Percentiles rank a stretch among this genome's conserved stretches.
Conservation (phyloP, 2,113 vertebrate species). For the Oreochromis niloticus region DNA sequence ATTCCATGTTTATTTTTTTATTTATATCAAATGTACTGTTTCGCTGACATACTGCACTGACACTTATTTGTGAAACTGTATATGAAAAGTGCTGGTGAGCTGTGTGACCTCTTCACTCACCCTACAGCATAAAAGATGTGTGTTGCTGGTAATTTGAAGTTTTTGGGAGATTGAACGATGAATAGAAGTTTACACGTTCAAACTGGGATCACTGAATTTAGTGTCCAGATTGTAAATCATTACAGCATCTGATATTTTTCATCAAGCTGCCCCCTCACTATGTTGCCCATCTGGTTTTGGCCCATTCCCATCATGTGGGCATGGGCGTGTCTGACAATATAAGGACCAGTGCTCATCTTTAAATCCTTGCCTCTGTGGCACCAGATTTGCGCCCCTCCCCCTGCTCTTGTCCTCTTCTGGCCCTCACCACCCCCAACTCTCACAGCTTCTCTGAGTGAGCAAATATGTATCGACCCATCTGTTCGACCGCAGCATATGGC, state of each 20-base stretch:
- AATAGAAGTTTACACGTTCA: constrained; percentile 1
- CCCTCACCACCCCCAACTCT: background rate
- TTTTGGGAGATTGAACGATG: background rate
- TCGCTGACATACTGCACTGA: background rate
- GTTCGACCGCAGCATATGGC: constrained; percentile 13
- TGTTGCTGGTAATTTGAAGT: background rate
- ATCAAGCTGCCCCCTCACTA: background rate
- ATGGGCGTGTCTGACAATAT: background rate
- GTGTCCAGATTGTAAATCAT: constrained; percentile 59
- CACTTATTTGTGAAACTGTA: background rate
- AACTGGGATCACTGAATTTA: constrained; percentile 58
- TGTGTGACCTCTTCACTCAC: background rate
- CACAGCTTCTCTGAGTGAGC: constrained; percentile 3
- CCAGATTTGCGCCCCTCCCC: background rate
- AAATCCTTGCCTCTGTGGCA: background rate
- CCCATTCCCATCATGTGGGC: background rate
- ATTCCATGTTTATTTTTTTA: constrained; percentile 19
- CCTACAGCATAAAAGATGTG: background rate
- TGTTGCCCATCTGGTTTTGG: background rate
- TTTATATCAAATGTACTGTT: constrained; percentile 19
- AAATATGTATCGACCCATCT: constrained; percentile 38
- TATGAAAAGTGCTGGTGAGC: background rate
- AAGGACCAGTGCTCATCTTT: background rate
- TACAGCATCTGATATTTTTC: constrained; percentile 8
- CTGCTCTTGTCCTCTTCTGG: background rate